Base-by-base conservation (phyloP, 2,888 invertebrate species). In the Synergus itoensis region DNA sequence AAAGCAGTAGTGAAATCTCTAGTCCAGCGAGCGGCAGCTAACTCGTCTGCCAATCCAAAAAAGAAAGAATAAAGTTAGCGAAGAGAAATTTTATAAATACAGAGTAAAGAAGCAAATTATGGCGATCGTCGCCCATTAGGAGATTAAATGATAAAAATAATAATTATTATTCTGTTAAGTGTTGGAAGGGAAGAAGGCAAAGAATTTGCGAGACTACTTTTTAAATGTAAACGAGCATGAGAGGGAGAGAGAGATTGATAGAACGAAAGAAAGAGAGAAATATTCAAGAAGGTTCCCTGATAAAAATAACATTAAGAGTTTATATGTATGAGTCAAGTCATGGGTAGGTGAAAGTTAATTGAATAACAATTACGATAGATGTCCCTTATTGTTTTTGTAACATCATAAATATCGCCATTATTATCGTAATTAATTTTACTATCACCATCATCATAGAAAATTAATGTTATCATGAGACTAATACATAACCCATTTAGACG, bases 1-100 rank as follows among this genome's bases (percentile, higher is more conserved):
- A 85, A 85, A 85, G 85, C 90, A 89, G 90, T 92, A 91, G 91
- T 92, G 90, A 92, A 92, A 92, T 91, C 90, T 92, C 92, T 92
- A 92, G 92, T 92, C 92, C 90, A 90, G 90, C 89, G 91, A 90
- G 87, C 86, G 91, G 91, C 89, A 89, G 91, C 84, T 86, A 87
- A 87, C 85, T 87, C 86, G 87, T 87, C 91, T 90, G 90, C 90
- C 90, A 89, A 91, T 91, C 91, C 88, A 87, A 87, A 89, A 90
- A 90, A 84, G 80, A 84, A 83, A 79, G 73, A 81, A 76, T 79
- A 82, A 83, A 76, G 69, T 76, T 78, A 84, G 84, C 80, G 78
- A 82, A 81, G 80, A 83, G 80, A 84, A 83, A 80, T 80, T 82
- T 81, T 82, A 83, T 82, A 84, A 77, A 67, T 77, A 57, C 48